phyloP scores from a whole-genome alignment of 2,888 invertebrate genomes.

The Eucriotettix oculatus region DNA sequence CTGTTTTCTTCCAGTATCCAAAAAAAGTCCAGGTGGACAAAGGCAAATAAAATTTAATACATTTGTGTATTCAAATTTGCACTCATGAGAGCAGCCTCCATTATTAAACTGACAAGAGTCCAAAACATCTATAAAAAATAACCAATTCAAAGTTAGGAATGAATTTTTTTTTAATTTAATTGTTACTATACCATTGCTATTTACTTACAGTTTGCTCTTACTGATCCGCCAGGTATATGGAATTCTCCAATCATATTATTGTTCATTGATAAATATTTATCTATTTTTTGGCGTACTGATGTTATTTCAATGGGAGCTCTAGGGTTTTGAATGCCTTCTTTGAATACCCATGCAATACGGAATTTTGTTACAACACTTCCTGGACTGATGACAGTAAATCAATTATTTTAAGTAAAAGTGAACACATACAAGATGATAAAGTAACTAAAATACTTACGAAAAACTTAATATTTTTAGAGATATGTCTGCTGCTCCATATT shows the following conservation, averaged over 20 bases:
- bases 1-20: conserved; percentile 30
- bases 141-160: too few species aligned
- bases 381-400: conserved; percentile 28
- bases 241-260: conserved; percentile 31
- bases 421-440: background rate
- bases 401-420: background rate
- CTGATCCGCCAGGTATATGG: conserved; percentile 32
- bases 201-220: conserved; percentile 18
- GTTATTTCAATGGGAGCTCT: conserved; percentile 33
- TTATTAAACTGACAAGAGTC: conserved; percentile 49
- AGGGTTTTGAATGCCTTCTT: conserved; percentile 27
- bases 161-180: too few species aligned
- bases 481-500: conserved; percentile 36
- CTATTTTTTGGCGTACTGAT: conserved; percentile 30
- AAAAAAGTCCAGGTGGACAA: conserved; percentile 38
- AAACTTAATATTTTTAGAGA: conserved; percentile 42
- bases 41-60: conserved; percentile 44
- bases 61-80: conserved; percentile 43
- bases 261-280: conserved; percentile 31
- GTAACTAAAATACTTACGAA: conserved; percentile 29
- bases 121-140: conserved; percentile 28
- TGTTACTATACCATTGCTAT: background rate
- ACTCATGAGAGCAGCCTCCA: conserved; percentile 46
- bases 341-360: conserved; percentile 46
- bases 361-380: conserved; percentile 49